A percentile compares a stretch with the other conserved stretches of the same genome.
Evolutionary conservation across 1,140 invertebrate genomes (phyloP).

Genomic region (Argopecten irradians): DNA sequence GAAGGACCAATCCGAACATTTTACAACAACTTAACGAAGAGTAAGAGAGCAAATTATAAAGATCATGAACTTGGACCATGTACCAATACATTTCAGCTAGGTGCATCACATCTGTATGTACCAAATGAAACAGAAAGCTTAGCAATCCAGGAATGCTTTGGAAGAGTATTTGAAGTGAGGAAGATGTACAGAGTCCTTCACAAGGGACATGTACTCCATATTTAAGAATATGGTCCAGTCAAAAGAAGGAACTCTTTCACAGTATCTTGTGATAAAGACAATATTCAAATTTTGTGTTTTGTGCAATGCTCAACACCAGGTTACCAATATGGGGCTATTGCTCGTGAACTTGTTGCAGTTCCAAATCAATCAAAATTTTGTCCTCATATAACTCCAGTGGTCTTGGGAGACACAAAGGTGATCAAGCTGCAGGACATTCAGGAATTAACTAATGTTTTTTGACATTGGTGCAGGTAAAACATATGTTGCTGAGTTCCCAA

Average conservation of each 20-base stretch:
- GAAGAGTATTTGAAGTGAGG: slow-evolving; percentile 18
- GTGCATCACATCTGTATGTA: neutral
- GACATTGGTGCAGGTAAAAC: neutral
- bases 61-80: neutral
- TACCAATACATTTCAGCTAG: slow-evolving; percentile 19
- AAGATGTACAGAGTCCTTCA: slow-evolving; percentile 12
- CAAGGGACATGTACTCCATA: neutral
- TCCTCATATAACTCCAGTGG: neutral
- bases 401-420: neutral
- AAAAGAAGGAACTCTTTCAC: slow-evolving; percentile 25
- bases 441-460: neutral
- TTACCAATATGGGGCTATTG: neutral
- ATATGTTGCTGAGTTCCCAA: neutral
- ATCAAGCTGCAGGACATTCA: neutral
- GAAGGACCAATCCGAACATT: slow-evolving; percentile 21
- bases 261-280: neutral
- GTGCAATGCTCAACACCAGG: neutral
- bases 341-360: neutral
- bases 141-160: neutral
- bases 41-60: slow-evolving; percentile 1
- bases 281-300: slow-evolving; percentile 5
- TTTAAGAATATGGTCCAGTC: neutral
- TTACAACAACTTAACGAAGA: slow-evolving; percentile 8
- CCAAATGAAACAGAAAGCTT: neutral
- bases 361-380: neutral